Evolutionary conservation across 1,140 invertebrate species (phyloP).

Genomic region (Orussus abietinus): DNA sequence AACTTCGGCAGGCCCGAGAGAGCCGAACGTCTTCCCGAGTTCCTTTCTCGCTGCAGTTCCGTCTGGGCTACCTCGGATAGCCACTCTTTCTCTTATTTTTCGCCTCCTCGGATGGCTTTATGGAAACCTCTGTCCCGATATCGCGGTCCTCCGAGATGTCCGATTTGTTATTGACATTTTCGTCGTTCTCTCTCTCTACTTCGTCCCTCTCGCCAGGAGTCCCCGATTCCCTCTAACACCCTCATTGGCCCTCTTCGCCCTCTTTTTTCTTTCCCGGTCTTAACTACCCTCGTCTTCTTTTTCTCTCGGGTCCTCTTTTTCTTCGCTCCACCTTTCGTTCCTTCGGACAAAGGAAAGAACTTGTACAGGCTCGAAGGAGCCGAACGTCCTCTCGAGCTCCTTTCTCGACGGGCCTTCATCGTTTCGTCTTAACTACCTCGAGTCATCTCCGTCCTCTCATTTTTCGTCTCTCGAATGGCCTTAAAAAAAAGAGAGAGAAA

Average conservation of each 20-base stretch:
- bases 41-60: no score
- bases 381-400: no score
- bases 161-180: no score
- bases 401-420: no score
- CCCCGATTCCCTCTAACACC: constrained; percentile 9
- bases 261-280: constrained; percentile 1
- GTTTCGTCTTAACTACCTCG: background rate
- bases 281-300: background rate
- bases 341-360: no score
- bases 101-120: no score
- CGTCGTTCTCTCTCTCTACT: background rate
- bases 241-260: constrained; percentile 4
- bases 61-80: no score
- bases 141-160: no score
- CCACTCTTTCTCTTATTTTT: no score
- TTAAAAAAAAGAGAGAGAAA: background rate
- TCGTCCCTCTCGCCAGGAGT: background rate
- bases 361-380: no score
- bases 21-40: background rate
- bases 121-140: no score
- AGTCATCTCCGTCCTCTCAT: background rate
- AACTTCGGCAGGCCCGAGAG: background rate
- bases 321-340: constrained; percentile 5
- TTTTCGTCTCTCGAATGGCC: background rate
- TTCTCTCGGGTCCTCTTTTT: constrained; percentile 2